Conservation (phyloP, 2,797 vertebrate species). For the Echeneis naucrates region DNA sequence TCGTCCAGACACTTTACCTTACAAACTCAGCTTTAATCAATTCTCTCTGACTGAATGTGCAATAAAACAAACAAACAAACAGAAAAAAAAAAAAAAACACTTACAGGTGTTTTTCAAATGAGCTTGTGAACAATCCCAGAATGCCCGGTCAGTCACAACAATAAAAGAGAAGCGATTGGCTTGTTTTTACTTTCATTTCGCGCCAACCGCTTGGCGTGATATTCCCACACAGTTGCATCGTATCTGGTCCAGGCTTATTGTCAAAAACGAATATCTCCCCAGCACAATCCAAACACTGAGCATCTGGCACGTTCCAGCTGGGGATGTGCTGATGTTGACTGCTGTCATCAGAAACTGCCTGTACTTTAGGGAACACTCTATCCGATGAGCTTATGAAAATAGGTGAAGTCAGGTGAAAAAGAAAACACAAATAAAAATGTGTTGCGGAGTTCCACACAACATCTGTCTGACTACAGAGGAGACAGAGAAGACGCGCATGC, state of each 20-base stretch:
- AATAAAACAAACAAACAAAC: no score
- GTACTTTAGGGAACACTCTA: constrained; percentile 38
- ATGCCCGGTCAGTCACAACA: constrained; percentile 20
- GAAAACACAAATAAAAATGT: background rate
- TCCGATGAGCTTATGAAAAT: constrained; percentile 51
- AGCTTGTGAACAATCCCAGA: constrained; percentile 15
- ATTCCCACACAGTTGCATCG: constrained; percentile 16
- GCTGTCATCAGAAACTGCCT: constrained; percentile 51
- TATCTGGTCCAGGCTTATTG: constrained; percentile 43
- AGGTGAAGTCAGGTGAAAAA: background rate
- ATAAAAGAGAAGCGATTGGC: constrained; percentile 10
- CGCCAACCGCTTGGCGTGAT: constrained; percentile 33
- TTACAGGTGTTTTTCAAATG: constrained; percentile 9
- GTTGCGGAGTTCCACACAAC: background rate
- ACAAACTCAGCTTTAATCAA: background rate
- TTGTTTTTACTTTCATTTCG: no score
- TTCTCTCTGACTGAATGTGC: constrained; percentile 9
- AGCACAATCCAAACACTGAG: constrained; percentile 50
- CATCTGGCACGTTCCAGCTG: constrained; percentile 74
- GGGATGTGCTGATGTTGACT: constrained; percentile 54
- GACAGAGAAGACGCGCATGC: background rate
- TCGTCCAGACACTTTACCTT: background rate
- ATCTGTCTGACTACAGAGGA: constrained; percentile 37
- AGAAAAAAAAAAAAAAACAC: no score
- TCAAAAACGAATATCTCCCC: constrained; percentile 61